phyloP scores from a whole-genome alignment of 1,140 invertebrate species.

The Temnothorax nylanderi region DNA sequence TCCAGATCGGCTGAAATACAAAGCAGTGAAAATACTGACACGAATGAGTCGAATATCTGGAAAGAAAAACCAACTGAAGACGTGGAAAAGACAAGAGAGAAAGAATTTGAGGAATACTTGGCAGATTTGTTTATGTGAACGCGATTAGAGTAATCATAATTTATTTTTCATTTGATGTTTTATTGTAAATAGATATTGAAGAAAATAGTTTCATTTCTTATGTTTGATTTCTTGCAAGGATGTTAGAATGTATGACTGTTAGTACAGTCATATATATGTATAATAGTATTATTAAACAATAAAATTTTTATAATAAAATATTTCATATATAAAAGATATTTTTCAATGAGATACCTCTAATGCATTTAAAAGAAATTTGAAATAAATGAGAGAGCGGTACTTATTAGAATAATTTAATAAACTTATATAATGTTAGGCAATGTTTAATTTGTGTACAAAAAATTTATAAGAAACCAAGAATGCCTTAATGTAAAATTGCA shows the following conservation, averaged over 20 bases:
- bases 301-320: slow-evolving; percentile 23
- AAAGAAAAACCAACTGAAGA: slow-evolving; percentile 77
- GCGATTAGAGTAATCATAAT: neutral
- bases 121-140: slow-evolving; percentile 88
- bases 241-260: neutral
- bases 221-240: neutral
- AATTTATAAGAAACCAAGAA: neutral
- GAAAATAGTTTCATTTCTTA: neutral
- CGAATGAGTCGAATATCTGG: slow-evolving; percentile 82
- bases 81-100: slow-evolving; percentile 85
- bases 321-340: neutral
- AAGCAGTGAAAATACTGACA: slow-evolving; percentile 42
- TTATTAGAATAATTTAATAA: no score
- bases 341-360: neutral
- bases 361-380: neutral
- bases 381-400: no score
- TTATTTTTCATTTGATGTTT: neutral
- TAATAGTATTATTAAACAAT: neutral
- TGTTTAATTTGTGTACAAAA: neutral
- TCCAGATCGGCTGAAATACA: slow-evolving; percentile 46
- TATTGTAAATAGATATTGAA: slow-evolving; percentile 5
- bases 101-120: slow-evolving; percentile 89
- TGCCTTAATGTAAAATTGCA: neutral
- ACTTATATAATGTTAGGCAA: no score
- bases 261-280: neutral